phyloP scores from a whole-genome alignment of 92 coral and sea anemone genomes.

The Palythoa grandis region DNA sequence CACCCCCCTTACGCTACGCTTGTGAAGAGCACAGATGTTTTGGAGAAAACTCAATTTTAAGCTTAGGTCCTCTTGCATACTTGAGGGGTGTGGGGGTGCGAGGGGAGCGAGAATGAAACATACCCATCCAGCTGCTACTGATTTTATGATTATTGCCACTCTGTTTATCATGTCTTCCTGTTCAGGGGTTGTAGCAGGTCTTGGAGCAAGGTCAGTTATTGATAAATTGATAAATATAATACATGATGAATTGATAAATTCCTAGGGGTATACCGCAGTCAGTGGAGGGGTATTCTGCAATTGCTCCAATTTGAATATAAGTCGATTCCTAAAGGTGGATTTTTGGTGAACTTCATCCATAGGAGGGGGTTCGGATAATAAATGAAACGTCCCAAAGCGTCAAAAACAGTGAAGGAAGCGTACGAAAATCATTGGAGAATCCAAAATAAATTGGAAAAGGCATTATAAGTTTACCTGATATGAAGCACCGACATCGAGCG shows the following conservation, averaged over 20 bases:
- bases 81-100: not conserved
- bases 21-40: conserved; percentile 30
- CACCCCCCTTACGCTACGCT: no score
- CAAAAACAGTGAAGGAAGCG: no score
- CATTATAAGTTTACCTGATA: no score
- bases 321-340: no score
- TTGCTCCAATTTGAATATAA: no score
- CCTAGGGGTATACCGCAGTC: conserved; percentile 24
- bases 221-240: not conserved
- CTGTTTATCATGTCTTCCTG: conserved; percentile 5
- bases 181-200: conserved; percentile 15
- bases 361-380: conserved; percentile 1
- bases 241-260: not conserved
- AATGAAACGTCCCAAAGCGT: not conserved
- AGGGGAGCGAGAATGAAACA: not conserved
- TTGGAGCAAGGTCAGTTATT: not conserved
- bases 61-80: not conserved
- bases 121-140: conserved; percentile 5
- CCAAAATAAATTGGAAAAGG: no score
- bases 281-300: no score
- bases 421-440: no score
- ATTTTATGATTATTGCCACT: not conserved
- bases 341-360: not conserved
- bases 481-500: no score
- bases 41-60: conserved; percentile 2